These are phyloP conservation scores for Cryptotis parvus DNA, from an alignment of 2,113 vertebrate genomes.

Conservation along the genomic window DNA sequence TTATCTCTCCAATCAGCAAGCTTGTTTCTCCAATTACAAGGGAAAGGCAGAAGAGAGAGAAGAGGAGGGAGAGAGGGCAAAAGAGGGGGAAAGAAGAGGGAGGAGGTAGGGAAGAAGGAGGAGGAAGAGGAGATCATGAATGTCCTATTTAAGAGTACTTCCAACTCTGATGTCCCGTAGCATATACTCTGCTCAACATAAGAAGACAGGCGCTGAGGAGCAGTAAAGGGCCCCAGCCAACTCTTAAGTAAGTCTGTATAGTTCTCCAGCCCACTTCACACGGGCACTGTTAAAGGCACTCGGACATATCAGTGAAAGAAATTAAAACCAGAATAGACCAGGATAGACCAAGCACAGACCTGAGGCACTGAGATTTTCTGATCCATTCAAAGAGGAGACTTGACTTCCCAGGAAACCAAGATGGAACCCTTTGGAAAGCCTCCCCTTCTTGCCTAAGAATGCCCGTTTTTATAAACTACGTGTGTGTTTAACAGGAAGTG, in stretches of 20 bases:
- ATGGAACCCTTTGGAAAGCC: slow-evolving; percentile 28
- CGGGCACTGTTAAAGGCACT: not conserved
- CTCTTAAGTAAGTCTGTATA: not conserved
- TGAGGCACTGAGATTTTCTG: not conserved
- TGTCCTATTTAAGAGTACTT: not conserved
- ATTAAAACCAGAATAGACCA: too few relatives aligned
- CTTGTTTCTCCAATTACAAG: not conserved
- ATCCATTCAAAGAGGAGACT: not conserved
- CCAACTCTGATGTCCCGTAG: too few relatives aligned
- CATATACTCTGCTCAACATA: not conserved
- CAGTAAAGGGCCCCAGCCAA: not conserved
- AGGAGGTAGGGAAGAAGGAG: too few relatives aligned
- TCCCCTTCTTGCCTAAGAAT: not conserved
- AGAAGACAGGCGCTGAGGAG: not conserved
- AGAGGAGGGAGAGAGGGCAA: too few relatives aligned
- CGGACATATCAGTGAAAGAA: not conserved
- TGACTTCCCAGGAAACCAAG: not conserved
- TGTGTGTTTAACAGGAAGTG: slow-evolving; percentile 41
- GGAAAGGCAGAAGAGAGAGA: too few relatives aligned
- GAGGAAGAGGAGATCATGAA: too few relatives aligned
- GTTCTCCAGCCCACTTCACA: not conserved
- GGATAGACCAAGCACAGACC: not conserved
- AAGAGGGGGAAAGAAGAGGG: too few relatives aligned
- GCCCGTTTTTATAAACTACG: slow-evolving; percentile 53
- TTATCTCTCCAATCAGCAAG: not conserved